These are phyloP conservation scores for Penelope pileata DNA, from an alignment of 2,113 vertebrate species.

Conservation along the genomic window DNA sequence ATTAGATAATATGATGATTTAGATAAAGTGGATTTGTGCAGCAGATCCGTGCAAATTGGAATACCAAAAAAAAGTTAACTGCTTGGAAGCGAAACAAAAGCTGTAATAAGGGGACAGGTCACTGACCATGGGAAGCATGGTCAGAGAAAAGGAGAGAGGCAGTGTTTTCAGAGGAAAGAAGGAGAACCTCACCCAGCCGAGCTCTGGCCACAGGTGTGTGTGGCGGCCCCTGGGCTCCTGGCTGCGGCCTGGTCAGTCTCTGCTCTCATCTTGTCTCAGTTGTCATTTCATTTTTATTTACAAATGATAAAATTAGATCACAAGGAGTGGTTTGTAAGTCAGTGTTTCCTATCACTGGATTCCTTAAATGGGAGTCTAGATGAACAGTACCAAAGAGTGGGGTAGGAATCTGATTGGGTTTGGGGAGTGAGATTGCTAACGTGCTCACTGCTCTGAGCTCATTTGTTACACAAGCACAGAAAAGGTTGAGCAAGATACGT, in stretches of 20 bases:
- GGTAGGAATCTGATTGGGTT: background rate
- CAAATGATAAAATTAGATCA: background rate
- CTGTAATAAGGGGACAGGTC: background rate
- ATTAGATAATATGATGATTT: background rate
- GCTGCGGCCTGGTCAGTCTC: background rate
- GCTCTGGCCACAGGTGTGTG: background rate
- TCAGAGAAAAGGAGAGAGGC: background rate
- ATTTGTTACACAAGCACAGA: background rate
- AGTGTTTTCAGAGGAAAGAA: background rate
- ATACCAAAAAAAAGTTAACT: background rate
- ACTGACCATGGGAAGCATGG: background rate
- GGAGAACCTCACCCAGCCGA: background rate
- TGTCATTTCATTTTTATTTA: background rate
- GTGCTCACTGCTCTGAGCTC: background rate
- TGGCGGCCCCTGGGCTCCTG: background rate
- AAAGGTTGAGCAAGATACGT: accelerated
- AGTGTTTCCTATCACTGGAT: background rate
- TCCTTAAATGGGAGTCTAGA: background rate
- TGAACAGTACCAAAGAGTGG: background rate
- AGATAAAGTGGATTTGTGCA: background rate
- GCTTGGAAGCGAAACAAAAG: background rate
- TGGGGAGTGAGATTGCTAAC: background rate
- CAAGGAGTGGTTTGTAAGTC: background rate
- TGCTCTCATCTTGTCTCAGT: accelerated
- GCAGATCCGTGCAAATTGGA: background rate